Evolutionary conservation across 2,797 vertebrate species (phyloP).

Genomic region (Botia almorhae): DNA sequence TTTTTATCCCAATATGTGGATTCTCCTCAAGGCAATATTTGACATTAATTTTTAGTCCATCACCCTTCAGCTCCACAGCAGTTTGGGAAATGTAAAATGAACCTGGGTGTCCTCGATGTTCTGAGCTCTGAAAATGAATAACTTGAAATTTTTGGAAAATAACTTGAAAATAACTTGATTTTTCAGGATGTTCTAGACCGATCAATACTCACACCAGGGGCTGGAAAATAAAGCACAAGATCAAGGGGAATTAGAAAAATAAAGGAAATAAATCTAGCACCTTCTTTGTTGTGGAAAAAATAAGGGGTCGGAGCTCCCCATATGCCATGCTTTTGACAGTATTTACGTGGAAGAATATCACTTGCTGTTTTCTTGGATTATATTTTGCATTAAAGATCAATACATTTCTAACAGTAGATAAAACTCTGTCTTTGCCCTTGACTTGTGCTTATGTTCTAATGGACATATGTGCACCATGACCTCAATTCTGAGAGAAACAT

Average conservation of each 20-base stretch:
- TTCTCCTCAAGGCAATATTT: background rate
- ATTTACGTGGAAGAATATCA: slow-evolving; percentile 39
- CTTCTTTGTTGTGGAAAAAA: slow-evolving; percentile 37
- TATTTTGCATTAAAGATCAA: slow-evolving; percentile 17
- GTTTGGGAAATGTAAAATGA: slow-evolving; percentile 36
- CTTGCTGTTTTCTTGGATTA: background rate
- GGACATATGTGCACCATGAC: background rate
- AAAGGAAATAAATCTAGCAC: slow-evolving; percentile 37
- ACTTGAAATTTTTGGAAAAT: slow-evolving; percentile 15
- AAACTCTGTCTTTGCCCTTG: background rate
- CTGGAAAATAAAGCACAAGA: slow-evolving; percentile 39
- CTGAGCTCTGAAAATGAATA: slow-evolving; percentile 15
- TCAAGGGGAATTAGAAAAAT: slow-evolving; percentile 51
- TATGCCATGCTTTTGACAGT: slow-evolving; percentile 27
- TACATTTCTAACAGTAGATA: slow-evolving; percentile 20
- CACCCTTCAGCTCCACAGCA: slow-evolving; percentile 5
- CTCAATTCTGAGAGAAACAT: background rate
- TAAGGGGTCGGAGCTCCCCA: slow-evolving; percentile 2
- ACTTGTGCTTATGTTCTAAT: background rate
- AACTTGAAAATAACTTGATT: background rate
- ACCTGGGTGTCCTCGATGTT: slow-evolving; percentile 30
- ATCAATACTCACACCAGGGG: slow-evolving; percentile 52
- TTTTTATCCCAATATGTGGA: background rate
- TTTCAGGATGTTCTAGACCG: slow-evolving; percentile 32
- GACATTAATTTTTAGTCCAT: slow-evolving; percentile 45